Evolutionary conservation across 2,888 invertebrate species (phyloP).

Genomic region (Agrochola litura): DNA sequence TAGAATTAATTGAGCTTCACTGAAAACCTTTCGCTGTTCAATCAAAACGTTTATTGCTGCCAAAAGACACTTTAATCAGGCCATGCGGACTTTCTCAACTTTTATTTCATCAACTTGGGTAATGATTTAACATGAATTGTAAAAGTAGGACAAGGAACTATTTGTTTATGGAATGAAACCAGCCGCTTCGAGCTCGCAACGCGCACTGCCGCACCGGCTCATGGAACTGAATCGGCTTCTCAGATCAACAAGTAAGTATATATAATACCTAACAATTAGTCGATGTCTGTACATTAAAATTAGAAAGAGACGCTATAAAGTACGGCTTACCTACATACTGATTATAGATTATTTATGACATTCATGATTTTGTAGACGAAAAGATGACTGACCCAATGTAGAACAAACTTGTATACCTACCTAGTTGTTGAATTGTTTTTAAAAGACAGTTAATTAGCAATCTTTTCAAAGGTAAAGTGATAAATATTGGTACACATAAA

Average conservation of each 20-base stretch:
- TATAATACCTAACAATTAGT: slow-evolving; percentile 47
- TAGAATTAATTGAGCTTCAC: slow-evolving; percentile 17
- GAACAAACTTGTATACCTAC: background rate
- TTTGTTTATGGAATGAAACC: slow-evolving; percentile 38
- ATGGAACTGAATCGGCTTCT: slow-evolving; percentile 63
- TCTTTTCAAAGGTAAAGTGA: background rate
- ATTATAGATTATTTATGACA: slow-evolving; percentile 8
- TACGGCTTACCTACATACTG: slow-evolving; percentile 16
- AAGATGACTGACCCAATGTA: background rate
- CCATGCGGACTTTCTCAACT: slow-evolving; percentile 3
- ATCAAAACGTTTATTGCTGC: slow-evolving; percentile 28
- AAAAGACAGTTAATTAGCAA: background rate
- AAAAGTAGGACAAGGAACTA: slow-evolving; percentile 35
- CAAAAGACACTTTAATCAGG: slow-evolving; percentile 27
- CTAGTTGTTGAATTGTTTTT: background rate
- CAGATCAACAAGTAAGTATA: slow-evolving; percentile 68
- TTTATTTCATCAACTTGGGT: background rate
- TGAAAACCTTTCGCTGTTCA: slow-evolving; percentile 21
- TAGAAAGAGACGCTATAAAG: slow-evolving; percentile 16
- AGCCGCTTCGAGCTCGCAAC: slow-evolving; percentile 63
- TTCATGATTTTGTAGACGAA: slow-evolving; percentile 5
- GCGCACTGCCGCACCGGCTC: slow-evolving; percentile 74
- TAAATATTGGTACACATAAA: background rate
- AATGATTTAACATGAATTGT: slow-evolving; percentile 18
- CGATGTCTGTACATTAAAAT: slow-evolving; percentile 37